These are phyloP conservation scores for Beroe forskalii DNA, from an alignment of 37 sponge, comb jelly and placozoan species.

Conservation along the genomic window DNA sequence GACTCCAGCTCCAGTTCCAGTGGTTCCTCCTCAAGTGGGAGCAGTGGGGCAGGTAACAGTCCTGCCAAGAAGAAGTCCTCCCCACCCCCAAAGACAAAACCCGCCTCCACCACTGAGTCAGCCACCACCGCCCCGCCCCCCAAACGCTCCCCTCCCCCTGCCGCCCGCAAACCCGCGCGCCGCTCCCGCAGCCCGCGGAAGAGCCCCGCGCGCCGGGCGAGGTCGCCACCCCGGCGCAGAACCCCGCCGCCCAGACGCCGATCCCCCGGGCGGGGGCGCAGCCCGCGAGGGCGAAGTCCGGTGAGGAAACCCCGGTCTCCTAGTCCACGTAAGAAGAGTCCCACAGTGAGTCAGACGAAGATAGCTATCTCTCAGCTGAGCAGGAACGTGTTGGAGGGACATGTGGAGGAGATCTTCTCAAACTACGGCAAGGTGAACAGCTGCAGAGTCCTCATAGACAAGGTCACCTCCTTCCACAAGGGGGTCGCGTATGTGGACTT, in stretches of 20 bases:
- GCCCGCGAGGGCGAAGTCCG: conserved; percentile 35
- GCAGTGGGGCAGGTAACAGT: background rate
- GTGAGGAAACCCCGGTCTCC: background rate
- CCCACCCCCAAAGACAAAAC: conserved; percentile 17
- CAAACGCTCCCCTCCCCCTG: conserved; percentile 17
- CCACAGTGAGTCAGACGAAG: conserved; percentile 33
- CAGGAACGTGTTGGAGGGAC: conserved; percentile 48
- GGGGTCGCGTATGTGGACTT: conserved; percentile 58
- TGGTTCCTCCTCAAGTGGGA: background rate
- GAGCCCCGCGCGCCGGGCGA: background rate
- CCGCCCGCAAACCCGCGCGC: background rate
- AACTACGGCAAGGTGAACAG: conserved; percentile 59
- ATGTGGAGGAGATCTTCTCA: conserved; percentile 57
- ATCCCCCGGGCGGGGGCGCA: background rate
- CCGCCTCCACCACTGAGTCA: background rate
- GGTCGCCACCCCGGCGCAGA: conserved; percentile 10
- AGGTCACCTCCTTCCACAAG: conserved; percentile 61
- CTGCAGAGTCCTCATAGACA: conserved; percentile 48
- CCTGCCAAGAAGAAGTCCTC: conserved; percentile 25
- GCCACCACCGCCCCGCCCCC: background rate
- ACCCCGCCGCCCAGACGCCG: background rate
- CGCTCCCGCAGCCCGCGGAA: background rate
- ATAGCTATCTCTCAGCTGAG: conserved; percentile 64
- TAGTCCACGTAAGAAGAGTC: conserved; percentile 43
- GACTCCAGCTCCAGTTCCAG: conserved; percentile 33